Percentiles rank a stretch among this genome's conserved stretches.
These are phyloP conservation scores for Odontomyia ornata DNA, from an alignment of 2,888 invertebrate genomes.

Conservation along the genomic window DNA sequence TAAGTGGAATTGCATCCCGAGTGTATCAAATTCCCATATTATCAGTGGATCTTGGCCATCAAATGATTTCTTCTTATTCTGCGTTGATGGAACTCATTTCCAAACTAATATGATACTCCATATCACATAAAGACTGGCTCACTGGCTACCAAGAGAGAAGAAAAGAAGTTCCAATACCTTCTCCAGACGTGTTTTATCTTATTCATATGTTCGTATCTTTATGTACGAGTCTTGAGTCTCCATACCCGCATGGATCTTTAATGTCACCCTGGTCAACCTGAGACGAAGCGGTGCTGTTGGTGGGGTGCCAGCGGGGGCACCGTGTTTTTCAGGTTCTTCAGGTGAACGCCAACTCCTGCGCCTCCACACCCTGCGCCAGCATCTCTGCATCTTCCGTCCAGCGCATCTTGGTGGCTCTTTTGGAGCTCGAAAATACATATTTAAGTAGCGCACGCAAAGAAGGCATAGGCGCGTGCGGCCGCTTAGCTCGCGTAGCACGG, in stretches of 20 bases:
- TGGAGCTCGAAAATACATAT: slow-evolving; percentile 45
- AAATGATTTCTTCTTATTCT: too few species aligned
- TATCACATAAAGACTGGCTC: neutral
- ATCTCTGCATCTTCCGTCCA: neutral
- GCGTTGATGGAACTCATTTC: neutral
- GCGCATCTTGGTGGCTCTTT: slow-evolving; percentile 15
- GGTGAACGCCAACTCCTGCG: neutral
- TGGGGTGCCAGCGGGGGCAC: slow-evolving; percentile 22
- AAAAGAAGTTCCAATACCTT: slow-evolving; percentile 13
- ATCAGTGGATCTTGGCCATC: too few species aligned
- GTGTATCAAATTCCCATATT: too few species aligned
- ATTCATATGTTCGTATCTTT: slow-evolving; percentile 17
- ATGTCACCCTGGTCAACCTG: slow-evolving; percentile 16
- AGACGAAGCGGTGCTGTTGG: neutral
- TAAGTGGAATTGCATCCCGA: too few species aligned
- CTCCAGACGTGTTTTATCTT: slow-evolving; percentile 41
- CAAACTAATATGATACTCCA: slow-evolving; percentile 3
- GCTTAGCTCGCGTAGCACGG: slow-evolving; percentile 60
- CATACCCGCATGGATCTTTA: slow-evolving; percentile 25
- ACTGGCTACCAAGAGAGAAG: neutral
- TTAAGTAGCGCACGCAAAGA: slow-evolving; percentile 49
- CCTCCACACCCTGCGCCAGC: neutral
- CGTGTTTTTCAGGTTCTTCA: slow-evolving; percentile 28
- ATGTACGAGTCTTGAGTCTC: neutral
- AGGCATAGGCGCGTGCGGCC: slow-evolving; percentile 52